These are phyloP conservation scores for Cyrtonyx montezumae DNA, from an alignment of 2,113 vertebrate genomes.

Conservation along the genomic window DNA sequence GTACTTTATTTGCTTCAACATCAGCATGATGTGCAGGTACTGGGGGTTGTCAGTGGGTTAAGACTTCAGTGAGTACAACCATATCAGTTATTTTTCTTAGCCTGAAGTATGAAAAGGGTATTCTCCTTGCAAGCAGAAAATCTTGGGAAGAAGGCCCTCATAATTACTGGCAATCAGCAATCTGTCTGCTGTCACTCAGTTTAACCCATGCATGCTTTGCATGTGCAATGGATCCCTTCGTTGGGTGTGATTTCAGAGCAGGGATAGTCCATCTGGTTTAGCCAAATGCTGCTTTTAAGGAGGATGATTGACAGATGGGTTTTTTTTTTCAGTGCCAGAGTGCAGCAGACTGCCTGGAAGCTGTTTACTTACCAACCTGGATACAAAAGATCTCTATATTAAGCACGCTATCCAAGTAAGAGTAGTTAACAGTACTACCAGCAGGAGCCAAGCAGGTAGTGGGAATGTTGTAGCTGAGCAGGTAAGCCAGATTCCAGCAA, in stretches of 20 bases:
- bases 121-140: not conserved
- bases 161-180: conserved; percentile 42
- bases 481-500: not conserved
- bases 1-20: not conserved
- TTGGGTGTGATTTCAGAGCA: conserved; percentile 42
- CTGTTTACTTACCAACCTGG: not conserved
- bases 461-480: not conserved
- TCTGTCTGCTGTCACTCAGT: conserved; percentile 27
- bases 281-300: conserved; percentile 44
- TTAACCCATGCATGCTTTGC: conserved; percentile 21
- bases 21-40: not conserved
- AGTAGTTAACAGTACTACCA: not conserved
- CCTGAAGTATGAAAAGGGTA: not conserved
- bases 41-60: not conserved
- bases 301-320: conserved; percentile 1
- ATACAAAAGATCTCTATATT: not conserved
- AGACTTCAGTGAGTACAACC: not conserved
- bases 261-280: conserved; percentile 56
- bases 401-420: not conserved
- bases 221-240: not conserved
- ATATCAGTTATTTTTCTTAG: not conserved
- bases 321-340: not conserved
- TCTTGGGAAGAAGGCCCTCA: not conserved
- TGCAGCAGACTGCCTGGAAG: conserved; percentile 8
- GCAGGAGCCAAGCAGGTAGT: not conserved